Evolutionary conservation across 1,140 invertebrate species (phyloP).

Genomic region (Bradynema listronoti): DNA sequence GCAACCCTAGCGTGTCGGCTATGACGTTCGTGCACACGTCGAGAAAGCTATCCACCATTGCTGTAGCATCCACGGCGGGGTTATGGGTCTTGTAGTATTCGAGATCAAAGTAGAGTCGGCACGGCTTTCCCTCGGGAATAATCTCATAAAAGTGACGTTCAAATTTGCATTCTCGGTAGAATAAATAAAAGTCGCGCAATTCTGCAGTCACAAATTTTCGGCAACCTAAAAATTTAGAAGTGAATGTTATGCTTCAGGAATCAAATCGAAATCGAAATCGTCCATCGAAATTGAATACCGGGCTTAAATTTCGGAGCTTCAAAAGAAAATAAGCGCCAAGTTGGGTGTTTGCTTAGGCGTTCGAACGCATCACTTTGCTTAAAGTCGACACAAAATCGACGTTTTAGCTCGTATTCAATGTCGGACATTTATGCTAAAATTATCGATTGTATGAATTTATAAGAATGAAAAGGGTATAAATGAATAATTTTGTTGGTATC

Average conservation of each 20-base stretch:
- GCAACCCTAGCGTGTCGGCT: not conserved
- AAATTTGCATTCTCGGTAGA: not conserved
- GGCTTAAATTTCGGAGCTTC: slow-evolving; percentile 4
- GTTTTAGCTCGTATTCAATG: too few species aligned
- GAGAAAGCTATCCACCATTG: not conserved
- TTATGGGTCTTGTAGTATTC: slow-evolving; percentile 11
- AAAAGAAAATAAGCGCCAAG: not conserved
- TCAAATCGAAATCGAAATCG: not conserved
- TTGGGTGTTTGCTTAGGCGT: not conserved
- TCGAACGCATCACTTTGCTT: not conserved
- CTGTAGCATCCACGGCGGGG: not conserved
- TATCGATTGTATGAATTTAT: too few species aligned
- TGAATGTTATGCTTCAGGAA: not conserved
- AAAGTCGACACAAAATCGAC: not conserved
- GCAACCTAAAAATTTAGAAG: not conserved
- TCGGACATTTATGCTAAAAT: too few species aligned
- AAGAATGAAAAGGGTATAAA: too few species aligned
- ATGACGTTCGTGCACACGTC: not conserved
- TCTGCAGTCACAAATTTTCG: slow-evolving; percentile 2
- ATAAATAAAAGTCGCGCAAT: not conserved
- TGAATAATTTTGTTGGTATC: too few species aligned
- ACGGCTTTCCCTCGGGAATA: slow-evolving; percentile 1
- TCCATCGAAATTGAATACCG: too few species aligned
- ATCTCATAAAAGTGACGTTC: slow-evolving; percentile 12
- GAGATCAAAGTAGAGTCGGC: slow-evolving; percentile 12